Conservation (phyloP, 2,888 invertebrate species). For the Boloria euphrosyne region DNA sequence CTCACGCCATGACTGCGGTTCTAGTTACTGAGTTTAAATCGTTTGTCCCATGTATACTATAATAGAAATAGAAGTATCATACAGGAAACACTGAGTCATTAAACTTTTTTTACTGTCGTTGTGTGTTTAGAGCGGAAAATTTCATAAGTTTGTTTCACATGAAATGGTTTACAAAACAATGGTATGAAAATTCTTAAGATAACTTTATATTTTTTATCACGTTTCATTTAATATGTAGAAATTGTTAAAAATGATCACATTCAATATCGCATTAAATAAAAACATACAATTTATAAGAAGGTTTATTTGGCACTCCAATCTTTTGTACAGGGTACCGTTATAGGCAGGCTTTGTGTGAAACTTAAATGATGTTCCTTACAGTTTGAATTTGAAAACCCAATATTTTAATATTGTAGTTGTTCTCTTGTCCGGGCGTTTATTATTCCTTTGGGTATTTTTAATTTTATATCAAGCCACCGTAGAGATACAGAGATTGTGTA, state of each 20-base stretch:
- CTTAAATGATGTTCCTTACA: neutral
- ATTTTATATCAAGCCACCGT: slow-evolving; percentile 53
- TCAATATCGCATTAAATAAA: too few relatives aligned
- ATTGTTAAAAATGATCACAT: too few relatives aligned
- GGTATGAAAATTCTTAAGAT: too few relatives aligned
- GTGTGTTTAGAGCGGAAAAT: neutral
- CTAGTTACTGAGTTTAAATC: slow-evolving; percentile 53
- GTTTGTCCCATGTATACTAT: slow-evolving; percentile 21
- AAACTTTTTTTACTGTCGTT: slow-evolving; percentile 16
- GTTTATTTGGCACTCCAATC: slow-evolving; percentile 2
- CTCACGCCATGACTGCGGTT: slow-evolving; percentile 67
- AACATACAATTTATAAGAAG: too few relatives aligned
- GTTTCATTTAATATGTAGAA: too few relatives aligned
- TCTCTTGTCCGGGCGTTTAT: slow-evolving; percentile 51
- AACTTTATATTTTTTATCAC: too few relatives aligned
- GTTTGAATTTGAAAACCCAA: slow-evolving; percentile 11
- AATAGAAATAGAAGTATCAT: slow-evolving; percentile 11
- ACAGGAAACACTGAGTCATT: slow-evolving; percentile 12
- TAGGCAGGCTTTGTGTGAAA: slow-evolving; percentile 4
- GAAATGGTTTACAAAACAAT: too few relatives aligned
- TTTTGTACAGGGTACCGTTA: slow-evolving; percentile 14
- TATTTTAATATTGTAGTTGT: slow-evolving; percentile 39
- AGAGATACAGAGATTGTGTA: slow-evolving; percentile 56
- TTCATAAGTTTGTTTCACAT: neutral
- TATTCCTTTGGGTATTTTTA: slow-evolving; percentile 59